Evolutionary conservation across 2,113 vertebrate genomes (phyloP).

Genomic region (Urocynchramus pylzowi): DNA sequence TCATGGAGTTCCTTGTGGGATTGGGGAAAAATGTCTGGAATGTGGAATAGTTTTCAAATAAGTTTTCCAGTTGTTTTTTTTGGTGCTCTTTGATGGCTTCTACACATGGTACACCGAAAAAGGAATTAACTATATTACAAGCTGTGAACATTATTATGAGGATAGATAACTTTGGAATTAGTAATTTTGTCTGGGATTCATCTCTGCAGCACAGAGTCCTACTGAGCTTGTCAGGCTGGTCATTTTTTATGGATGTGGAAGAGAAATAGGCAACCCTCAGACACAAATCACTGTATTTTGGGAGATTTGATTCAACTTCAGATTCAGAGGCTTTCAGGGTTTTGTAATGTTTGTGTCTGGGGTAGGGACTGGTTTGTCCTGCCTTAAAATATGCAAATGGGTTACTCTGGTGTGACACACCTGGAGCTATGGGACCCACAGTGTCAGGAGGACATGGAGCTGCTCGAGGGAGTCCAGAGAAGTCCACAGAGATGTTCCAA

Average conservation of each 20-base stretch:
- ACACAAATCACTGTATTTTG: not conserved
- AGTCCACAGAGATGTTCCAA: rapidly evolving
- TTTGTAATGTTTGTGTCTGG: not conserved
- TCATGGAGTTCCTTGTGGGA: not conserved
- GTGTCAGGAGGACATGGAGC: rapidly evolving
- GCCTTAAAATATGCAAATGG: not conserved
- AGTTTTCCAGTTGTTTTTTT: rapidly evolving
- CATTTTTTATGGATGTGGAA: not conserved
- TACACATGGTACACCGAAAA: not conserved
- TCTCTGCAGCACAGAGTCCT: not conserved
- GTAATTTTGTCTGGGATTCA: not conserved
- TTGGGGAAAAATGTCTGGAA: not conserved
- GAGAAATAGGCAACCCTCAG: not conserved
- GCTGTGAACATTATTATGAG: not conserved
- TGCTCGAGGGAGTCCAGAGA: not conserved
- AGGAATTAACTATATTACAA: not conserved
- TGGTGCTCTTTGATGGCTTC: not conserved
- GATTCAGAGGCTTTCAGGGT: not conserved
- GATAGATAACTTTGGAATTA: not conserved
- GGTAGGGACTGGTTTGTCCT: not conserved
- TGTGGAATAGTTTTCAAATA: not conserved
- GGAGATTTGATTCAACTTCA: not conserved
- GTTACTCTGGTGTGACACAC: not conserved
- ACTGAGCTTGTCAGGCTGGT: not conserved
- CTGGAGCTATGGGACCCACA: not conserved